Base-by-base conservation (phyloP, 2,797 vertebrate species). In the Mormyrops attenuatus region DNA sequence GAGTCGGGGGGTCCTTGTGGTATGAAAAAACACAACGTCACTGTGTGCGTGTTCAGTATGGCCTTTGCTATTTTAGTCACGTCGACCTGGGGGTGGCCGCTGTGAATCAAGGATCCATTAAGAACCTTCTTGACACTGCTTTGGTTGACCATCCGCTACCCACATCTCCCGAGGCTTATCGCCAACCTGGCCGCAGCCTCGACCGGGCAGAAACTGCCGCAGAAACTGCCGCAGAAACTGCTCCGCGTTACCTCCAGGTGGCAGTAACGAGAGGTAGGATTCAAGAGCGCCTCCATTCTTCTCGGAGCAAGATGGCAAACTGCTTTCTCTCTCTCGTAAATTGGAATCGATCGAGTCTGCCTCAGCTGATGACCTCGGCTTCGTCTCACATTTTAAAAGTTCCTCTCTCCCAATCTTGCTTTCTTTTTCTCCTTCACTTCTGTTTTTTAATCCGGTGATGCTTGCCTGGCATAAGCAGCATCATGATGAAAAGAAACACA, bases 261-360 rank as follows among this genome's bases (percentile, higher is more conserved):
- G 53, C 57, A 47, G 55, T 47, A 47, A 41, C 3, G 41, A 88
- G 55, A 3, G 3, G n/a, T 5, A 26, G 13, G 9, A 66, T 49
- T 47, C 55, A 88, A 88, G 87, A 38, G 55, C 57, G 0, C 53
- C 52, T 4, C 53, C n/a, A 22, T 60, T 52, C 34, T 20, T 55
- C 50, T 30, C 7, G 3, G 15, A 41, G 20, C 5, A 38, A 41
- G 41, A 38, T n/a, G 34, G 34, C 85, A 34, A 87, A 57, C 53
- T 20, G 55, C 30, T 60, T 52, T 47, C 44, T 11, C 41, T 66
- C n/a, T 26, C 87, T 15, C 8, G 38, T 52, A 55, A 87, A 57
- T 87, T 60, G 85, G 50, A 87, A 87, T 87, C 50, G 85, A 87
- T 57, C 53, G 85, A 7, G 85, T 87, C 26, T 57, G 49, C 22